These are phyloP conservation scores for Athalia cordata DNA, from an alignment of 2,888 invertebrate species.

Conservation along the genomic window DNA sequence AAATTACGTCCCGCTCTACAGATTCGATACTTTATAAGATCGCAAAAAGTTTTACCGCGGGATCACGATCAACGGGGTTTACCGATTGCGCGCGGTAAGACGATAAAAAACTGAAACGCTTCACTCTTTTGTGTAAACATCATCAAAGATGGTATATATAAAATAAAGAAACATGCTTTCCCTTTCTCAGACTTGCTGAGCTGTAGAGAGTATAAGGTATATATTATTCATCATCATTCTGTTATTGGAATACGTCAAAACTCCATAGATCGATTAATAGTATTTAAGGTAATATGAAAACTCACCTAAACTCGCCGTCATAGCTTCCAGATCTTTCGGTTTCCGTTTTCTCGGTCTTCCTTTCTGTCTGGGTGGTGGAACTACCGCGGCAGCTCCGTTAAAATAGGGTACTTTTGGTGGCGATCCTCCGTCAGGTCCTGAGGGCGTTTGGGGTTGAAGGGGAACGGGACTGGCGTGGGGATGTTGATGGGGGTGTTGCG, in stretches of 20 bases:
- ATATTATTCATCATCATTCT: too few species aligned
- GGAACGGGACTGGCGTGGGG: conserved; percentile 72
- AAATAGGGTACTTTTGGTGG: conserved; percentile 75
- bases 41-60: conserved; percentile 10
- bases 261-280: background rate
- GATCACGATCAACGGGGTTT: conserved; percentile 49
- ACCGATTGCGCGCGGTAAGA: conserved; percentile 44
- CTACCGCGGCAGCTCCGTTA: conserved; percentile 77
- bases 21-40: conserved; percentile 18
- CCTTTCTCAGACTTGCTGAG: too few species aligned
- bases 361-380: conserved; percentile 86
- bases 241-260: too few species aligned
- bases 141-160: background rate
- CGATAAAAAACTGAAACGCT: conserved; percentile 6
- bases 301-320: conserved; percentile 91
- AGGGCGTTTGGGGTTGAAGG: conserved; percentile 75
- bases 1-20: conserved; percentile 44
- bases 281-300: conserved; percentile 47
- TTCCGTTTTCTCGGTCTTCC: conserved; percentile 95
- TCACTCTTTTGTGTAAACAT: conserved; percentile 38
- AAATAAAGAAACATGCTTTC: too few species aligned
- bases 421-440: conserved; percentile 66
- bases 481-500: conserved; percentile 74
- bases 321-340: conserved; percentile 90
- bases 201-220: too few species aligned